Evolutionary conservation across 2,888 invertebrate genomes (phyloP).

Genomic region (Cataglyphis livida): DNA sequence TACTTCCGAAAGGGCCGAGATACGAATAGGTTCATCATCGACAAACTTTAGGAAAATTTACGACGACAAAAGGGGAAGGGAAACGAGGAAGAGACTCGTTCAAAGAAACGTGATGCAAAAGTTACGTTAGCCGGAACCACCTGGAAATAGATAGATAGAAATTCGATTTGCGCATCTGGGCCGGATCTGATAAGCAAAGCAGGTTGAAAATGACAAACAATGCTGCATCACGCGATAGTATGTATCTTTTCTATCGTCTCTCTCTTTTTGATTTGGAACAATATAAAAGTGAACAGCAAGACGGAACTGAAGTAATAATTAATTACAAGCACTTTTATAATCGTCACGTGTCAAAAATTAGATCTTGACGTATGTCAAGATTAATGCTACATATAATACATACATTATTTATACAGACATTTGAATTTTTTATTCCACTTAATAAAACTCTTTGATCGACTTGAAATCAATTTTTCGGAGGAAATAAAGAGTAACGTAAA

Average conservation of each 20-base stretch:
- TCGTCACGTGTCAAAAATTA: neutral
- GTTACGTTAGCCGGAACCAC: slow-evolving; percentile 17
- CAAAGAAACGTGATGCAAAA: slow-evolving; percentile 41
- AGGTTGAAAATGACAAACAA: slow-evolving; percentile 43
- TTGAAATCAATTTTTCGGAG: neutral
- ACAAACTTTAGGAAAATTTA: slow-evolving; percentile 57
- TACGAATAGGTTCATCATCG: slow-evolving; percentile 13
- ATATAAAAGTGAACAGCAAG: neutral
- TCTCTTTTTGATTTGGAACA: neutral
- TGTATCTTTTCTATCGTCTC: neutral
- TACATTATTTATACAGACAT: neutral
- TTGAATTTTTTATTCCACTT: neutral
- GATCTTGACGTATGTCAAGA: slow-evolving; percentile 3
- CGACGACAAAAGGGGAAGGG: neutral
- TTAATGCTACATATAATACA: neutral
- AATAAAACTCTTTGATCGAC: neutral
- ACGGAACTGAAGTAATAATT: neutral
- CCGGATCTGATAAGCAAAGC: slow-evolving; percentile 40
- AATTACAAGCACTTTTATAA: neutral
- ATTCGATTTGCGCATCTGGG: slow-evolving; percentile 43
- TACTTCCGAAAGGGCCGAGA: slow-evolving; percentile 47
- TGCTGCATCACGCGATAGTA: slow-evolving; percentile 36
- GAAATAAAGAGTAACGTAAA: neutral
- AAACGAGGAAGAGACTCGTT: slow-evolving; percentile 30
- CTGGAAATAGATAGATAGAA: slow-evolving; percentile 22